Base-by-base conservation (phyloP, 2,797 vertebrate genomes). In the Varecia variegata region DNA sequence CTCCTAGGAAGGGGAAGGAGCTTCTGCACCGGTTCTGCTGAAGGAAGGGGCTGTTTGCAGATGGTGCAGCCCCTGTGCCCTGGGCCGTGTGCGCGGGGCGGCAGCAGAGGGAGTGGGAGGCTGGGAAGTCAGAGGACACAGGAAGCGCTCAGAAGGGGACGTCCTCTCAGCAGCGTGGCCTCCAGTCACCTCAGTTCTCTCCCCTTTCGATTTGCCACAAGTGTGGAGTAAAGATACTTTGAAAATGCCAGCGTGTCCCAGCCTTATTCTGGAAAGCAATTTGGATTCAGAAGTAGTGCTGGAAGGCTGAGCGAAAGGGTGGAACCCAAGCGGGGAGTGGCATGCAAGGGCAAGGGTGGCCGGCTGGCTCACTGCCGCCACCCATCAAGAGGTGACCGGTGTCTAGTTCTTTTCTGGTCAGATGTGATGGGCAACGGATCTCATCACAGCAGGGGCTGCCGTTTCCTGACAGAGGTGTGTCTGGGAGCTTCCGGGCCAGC, bases 71-170 rank as follows among this genome's bases (percentile, higher is more conserved):
- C 18, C 21, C 5, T 45, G 15, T 3, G 5, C 45, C 4, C 70
- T 12, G 23, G 0, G 0, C 6, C 7, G 7, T 11, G 38, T 32
- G 2, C 5, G 15, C 4, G 2, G 60, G 11, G 65, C 0, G 0
- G 38, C 27, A 3, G 7, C 79, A 12, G 18, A 4, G 30, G 10
- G 38, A 5, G 27, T 0, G 2, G 56, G 40, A 79, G 47, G 54
- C 12, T 30, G 2, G 4, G 47, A 50, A 13, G 47, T 38, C 18
- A 30, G 83, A 18, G 14, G 67, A 50, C 38, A 5, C 25, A 27
- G 4, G 1, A n/a, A 21, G 27, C 2, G 11, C 2, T 27, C 54
- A 8, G 21, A 25, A 0, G 43, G 21, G 21, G 20, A n/a, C 1
- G 27, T 82, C 18, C n/a, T 32, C 58, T 35, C 32, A 65, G 74